Base-by-base conservation (phyloP, 2,797 vertebrate species). In the Mustela erminea region DNA sequence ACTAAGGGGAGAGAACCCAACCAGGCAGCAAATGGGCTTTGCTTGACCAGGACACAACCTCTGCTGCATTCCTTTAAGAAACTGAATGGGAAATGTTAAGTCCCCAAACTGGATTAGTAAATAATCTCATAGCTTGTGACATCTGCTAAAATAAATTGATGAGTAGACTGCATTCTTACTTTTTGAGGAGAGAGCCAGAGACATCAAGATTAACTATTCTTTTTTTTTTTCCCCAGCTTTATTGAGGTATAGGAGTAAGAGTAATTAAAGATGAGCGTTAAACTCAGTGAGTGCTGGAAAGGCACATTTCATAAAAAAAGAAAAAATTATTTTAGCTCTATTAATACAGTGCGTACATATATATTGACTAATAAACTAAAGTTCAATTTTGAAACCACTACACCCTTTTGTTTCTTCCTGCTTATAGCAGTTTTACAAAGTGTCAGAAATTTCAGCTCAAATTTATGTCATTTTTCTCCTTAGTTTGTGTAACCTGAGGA, bases 1-100 rank as follows among this genome's bases (percentile, higher is more conserved):
- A 97, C 93, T 98, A 94, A 98, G 97, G 97, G 58, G 98, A 98
- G 95, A 98, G 97, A 99, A 98, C 95, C 98, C 99, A 99, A 98
- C 98, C 98, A 99, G 98, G 99, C 99, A 99, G 98, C 98, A 99
- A 99, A 99, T 99, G 98, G 97, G 98, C 98, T 99, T 99, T 99
- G 98, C 98, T 99, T 99, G 98, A 98, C 98, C 90, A 88, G 98
- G 98, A 98, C 98, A 97, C 98, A 99, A 98, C 98, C 99, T 98
- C 98, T 98, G 97, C 98, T 98, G 95, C 98, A 99, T 99, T 99
- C 98, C 98, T 99, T 99, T 97, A 99, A 98, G 98, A 99, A 98
- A 97, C 98, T 98, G 98, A 99, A 99, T 99, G 98, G 98, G 98
- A 98, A 98, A 99, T 98, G 98, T 98, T 99, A 99, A 99, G 97